Conservation (phyloP, 2,888 invertebrate genomes). For the Antheraea assamensis region DNA sequence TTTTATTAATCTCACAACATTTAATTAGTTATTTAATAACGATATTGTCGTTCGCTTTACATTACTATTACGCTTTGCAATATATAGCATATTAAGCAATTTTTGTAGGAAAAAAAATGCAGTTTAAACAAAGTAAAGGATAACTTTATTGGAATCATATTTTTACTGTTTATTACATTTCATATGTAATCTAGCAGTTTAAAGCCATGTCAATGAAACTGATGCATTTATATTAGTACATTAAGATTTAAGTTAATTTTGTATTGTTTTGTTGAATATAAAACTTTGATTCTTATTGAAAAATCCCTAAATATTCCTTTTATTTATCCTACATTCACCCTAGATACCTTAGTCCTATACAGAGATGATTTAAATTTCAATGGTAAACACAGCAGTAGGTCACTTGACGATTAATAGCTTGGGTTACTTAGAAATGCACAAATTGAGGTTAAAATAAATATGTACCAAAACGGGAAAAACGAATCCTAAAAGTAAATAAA, state of each 20-base stretch:
- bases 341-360: not conserved
- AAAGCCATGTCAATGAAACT: conserved; percentile 19
- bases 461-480: not conserved
- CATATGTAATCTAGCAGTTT: conserved; percentile 2
- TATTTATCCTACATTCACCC: conserved; percentile 1
- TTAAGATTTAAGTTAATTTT: conserved; percentile 50
- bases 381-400: not conserved
- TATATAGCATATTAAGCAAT: too few relatives aligned
- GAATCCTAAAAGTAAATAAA: not conserved
- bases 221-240: conserved; percentile 66
- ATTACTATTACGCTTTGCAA: too few relatives aligned
- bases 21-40: too few relatives aligned
- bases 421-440: not conserved
- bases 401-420: too few relatives aligned
- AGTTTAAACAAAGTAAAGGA: not conserved
- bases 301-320: conserved; percentile 58
- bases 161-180: not conserved
- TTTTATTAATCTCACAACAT: too few relatives aligned
- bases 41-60: too few relatives aligned
- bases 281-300: conserved; percentile 77
- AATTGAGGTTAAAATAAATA: not conserved
- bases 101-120: not conserved
- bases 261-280: conserved; percentile 79
- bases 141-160: conserved; percentile 11
- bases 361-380: not conserved